These are phyloP conservation scores for Tipula vernalis DNA, from an alignment of 2,888 invertebrate genomes.

Conservation along the genomic window DNA sequence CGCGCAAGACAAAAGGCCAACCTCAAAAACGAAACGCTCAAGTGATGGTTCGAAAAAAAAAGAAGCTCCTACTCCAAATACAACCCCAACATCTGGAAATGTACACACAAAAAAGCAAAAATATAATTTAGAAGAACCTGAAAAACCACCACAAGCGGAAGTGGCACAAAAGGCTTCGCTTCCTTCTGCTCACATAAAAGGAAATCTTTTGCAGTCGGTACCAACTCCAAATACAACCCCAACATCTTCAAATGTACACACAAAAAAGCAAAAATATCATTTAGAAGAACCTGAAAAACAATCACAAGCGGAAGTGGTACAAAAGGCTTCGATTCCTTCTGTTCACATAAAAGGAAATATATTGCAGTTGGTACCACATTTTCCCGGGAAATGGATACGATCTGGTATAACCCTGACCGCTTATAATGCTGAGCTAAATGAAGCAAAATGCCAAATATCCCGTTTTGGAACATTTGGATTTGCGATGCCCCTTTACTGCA, in stretches of 20 bases:
- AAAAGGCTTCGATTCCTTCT: background rate
- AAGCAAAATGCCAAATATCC: background rate
- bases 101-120: background rate
- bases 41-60: no score
- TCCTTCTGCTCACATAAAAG: background rate
- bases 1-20: background rate
- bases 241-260: no score
- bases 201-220: background rate
- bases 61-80: no score
- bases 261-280: background rate
- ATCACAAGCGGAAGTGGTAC: background rate
- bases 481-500: background rate
- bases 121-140: background rate
- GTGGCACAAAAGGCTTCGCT: background rate
- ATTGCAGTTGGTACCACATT: background rate
- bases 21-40: background rate
- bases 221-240: no score
- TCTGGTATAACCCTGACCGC: background rate
- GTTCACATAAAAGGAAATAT: background rate
- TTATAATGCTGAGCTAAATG: background rate
- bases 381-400: background rate
- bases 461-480: background rate
- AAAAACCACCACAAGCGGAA: background rate
- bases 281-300: background rate
- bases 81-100: no score